Evolutionary conservation across 2,113 vertebrate species (phyloP).

Genomic region (Bombycilla garrulus): DNA sequence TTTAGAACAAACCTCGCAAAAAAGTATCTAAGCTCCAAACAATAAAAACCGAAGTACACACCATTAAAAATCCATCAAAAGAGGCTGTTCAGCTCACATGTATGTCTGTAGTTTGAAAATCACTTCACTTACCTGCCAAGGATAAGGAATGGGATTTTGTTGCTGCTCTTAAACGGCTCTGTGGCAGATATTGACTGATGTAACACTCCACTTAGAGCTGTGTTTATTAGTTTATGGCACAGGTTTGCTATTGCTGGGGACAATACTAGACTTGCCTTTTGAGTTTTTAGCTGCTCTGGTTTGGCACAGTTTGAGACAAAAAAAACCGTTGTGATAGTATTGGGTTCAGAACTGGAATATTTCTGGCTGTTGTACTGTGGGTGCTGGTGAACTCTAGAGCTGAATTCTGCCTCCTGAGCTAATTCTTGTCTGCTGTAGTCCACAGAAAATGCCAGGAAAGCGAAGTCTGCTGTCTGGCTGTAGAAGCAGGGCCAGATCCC

Average conservation of each 20-base stretch:
- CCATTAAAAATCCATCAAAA: conserved; percentile 71
- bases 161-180: background rate
- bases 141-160: conserved; percentile 36
- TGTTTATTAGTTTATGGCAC: background rate
- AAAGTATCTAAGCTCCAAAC: conserved; percentile 66
- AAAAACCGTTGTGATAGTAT: background rate
- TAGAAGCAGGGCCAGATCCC: background rate
- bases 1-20: conserved; percentile 67
- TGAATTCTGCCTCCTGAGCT: background rate
- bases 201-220: background rate
- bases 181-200: background rate
- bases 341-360: background rate
- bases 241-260: background rate
- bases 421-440: background rate
- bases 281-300: background rate
- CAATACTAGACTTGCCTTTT: background rate
- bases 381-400: background rate
- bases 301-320: background rate
- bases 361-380: background rate
- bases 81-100: conserved; percentile 55
- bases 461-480: background rate
- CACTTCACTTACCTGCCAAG: conserved; percentile 54
- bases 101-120: conserved; percentile 58
- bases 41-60: conserved; percentile 62
- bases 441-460: background rate